Conservation (phyloP, 2,888 invertebrate genomes). For the Hemaris fuciformis region DNA sequence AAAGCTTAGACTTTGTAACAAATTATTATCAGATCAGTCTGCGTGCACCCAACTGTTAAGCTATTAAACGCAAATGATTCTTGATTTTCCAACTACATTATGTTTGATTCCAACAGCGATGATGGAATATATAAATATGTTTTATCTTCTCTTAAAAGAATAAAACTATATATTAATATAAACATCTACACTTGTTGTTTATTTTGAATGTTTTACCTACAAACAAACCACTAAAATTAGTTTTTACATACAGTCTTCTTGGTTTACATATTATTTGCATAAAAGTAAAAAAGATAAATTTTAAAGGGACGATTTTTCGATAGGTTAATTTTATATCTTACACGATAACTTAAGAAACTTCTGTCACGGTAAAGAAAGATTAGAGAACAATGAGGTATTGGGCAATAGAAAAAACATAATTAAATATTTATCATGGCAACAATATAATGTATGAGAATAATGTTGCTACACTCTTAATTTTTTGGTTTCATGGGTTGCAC, state of each 20-base stretch:
- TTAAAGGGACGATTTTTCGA: neutral
- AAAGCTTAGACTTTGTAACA: neutral
- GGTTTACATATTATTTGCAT: neutral
- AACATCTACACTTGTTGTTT: too few relatives aligned
- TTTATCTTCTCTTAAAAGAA: too few relatives aligned
- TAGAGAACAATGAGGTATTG: neutral
- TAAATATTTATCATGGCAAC: neutral
- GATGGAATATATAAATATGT: too few relatives aligned
- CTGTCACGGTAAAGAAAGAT: conserved; percentile 29
- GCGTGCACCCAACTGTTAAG: neutral
- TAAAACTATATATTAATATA: neutral
- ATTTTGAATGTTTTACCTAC: too few relatives aligned
- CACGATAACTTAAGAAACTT: conserved; percentile 38
- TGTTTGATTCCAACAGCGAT: too few relatives aligned
- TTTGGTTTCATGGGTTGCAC: neutral
- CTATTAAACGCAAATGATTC: neutral
- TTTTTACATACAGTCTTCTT: neutral
- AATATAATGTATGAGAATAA: neutral
- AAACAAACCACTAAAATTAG: too few relatives aligned
- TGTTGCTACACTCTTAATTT: neutral
- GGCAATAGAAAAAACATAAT: neutral
- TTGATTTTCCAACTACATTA: neutral
- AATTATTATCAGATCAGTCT: conserved; percentile 2
- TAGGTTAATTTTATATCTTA: neutral
- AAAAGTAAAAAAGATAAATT: neutral